A percentile compares a stretch with the other conserved stretches of the same genome.
Evolutionary conservation across 1,140 invertebrate species (phyloP).

Genomic region (Musca vetustissima): DNA sequence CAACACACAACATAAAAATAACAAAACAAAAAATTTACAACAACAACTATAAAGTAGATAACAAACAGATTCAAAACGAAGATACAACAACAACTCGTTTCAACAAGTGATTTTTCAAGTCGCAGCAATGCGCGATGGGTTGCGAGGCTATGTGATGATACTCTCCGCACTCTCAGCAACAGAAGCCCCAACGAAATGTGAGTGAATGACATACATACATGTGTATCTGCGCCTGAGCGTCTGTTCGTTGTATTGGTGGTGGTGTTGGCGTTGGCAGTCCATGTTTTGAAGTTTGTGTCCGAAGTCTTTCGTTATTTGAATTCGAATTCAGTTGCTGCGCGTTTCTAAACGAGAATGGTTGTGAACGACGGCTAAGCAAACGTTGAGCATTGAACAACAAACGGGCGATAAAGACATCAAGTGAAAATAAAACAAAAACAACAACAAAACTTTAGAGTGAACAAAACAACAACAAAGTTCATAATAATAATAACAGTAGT

Average conservation of each 20-base stretch:
- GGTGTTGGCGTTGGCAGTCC: too few species aligned
- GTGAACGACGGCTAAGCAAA: not conserved
- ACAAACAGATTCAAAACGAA: conserved; percentile 1
- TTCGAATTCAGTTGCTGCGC: conserved; percentile 24
- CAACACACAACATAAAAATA: not conserved
- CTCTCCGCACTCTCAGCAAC: not conserved
- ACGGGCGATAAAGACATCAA: not conserved
- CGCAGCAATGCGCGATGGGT: too few species aligned
- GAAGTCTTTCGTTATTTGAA: conserved; percentile 18
- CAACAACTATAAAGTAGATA: conserved; percentile 17
- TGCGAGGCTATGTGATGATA: not conserved
- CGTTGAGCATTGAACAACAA: not conserved
- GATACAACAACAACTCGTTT: conserved; percentile 13
- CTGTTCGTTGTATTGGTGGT: too few species aligned
- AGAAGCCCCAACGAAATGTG: too few species aligned
- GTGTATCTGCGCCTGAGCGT: too few species aligned
- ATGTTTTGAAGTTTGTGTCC: conserved; percentile 25
- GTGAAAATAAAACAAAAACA: too few species aligned
- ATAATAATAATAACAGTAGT: too few species aligned
- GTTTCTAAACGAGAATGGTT: conserved; percentile 18
- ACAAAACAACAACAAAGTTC: too few species aligned
- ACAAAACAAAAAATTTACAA: conserved; percentile 13
- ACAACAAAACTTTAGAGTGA: too few species aligned
- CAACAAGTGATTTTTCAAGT: conserved; percentile 7
- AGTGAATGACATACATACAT: too few species aligned